A percentile compares a stretch with the other conserved stretches of the same genome.
phyloP scores from a whole-genome alignment of 2,888 invertebrate species.

The Entomobrya multifasciata region DNA sequence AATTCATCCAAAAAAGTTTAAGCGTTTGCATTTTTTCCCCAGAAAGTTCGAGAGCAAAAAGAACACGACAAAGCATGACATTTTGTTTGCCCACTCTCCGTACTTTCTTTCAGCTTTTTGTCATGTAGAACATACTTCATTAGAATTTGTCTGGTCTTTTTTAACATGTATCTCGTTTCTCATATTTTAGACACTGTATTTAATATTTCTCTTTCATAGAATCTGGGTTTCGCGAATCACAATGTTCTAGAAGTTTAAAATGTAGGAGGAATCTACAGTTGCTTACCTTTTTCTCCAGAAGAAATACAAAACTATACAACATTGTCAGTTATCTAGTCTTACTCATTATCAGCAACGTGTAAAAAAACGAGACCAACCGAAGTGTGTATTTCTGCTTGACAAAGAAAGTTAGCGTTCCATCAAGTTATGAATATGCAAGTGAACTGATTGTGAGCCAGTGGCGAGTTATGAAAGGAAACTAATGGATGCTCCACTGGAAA shows the following conservation, averaged over 20 bases:
- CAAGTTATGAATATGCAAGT: background rate
- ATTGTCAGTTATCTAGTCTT: no score
- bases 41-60: no score
- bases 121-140: background rate
- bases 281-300: background rate
- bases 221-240: no score
- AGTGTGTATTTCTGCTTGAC: background rate
- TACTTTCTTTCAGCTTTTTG: background rate
- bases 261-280: no score
- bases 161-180: no score
- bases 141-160: no score
- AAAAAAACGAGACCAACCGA: background rate
- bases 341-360: background rate
- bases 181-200: no score
- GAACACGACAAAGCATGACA: no score
- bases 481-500: background rate
- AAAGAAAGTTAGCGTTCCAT: background rate
- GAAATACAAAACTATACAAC: no score
- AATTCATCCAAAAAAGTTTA: background rate
- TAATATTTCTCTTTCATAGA: no score
- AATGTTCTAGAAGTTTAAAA: background rate
- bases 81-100: background rate
- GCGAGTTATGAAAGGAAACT: conserved; percentile 18
- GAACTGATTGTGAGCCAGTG: background rate
- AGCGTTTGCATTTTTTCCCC: background rate